phyloP scores from a whole-genome alignment of 2,113 vertebrate species.

The Glaucidium brasilianum region DNA sequence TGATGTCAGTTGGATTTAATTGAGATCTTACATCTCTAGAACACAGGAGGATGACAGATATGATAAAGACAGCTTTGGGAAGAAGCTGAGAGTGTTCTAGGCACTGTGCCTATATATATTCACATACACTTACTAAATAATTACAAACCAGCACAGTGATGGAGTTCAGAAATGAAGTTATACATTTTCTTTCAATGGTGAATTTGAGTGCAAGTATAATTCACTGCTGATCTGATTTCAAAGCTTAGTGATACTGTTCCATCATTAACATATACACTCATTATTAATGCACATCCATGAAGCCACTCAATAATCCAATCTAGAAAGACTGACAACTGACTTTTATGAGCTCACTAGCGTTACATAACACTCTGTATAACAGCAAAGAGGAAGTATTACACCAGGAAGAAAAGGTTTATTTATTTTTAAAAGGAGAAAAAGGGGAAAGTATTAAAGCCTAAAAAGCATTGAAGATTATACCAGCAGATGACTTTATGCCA shows the following conservation, averaged over 20 bases:
- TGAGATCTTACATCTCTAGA: not conserved
- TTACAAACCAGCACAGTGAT: not conserved
- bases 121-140: not conserved
- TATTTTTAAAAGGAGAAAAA: not conserved
- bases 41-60: not conserved
- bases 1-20: not conserved
- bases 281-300: not conserved
- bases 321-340: not conserved
- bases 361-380: not conserved
- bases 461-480: slow-evolving; percentile 54
- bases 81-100: not conserved
- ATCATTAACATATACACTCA: not conserved
- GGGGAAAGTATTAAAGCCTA: not conserved
- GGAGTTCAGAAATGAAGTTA: not conserved
- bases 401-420: not conserved
- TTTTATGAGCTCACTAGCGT: not conserved
- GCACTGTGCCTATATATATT: not conserved
- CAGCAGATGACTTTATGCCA: slow-evolving; percentile 30
- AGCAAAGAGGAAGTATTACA: not conserved
- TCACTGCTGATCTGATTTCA: not conserved
- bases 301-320: not conserved
- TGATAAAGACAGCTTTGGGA: not conserved
- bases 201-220: not conserved
- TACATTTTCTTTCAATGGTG: not conserved
- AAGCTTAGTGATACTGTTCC: not conserved